A percentile compares a stretch with the other conserved stretches of the same genome.
These are phyloP conservation scores for Alloplasta piceator DNA, from an alignment of 2,888 invertebrate genomes.

Conservation along the genomic window DNA sequence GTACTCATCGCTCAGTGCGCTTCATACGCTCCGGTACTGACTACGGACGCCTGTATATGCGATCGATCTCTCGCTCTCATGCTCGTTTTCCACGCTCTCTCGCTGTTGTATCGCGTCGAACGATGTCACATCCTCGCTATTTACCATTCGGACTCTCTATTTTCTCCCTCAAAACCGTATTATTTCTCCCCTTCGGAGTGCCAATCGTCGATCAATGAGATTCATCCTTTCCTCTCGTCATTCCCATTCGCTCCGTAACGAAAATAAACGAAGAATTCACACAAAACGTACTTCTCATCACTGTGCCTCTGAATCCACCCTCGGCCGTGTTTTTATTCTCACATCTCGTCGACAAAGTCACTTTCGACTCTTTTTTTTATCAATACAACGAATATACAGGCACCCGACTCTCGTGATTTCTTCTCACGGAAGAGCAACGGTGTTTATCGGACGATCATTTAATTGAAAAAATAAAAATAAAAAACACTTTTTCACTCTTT, in stretches of 20 bases:
- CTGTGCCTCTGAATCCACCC: background rate
- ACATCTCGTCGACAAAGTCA: background rate
- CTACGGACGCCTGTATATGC: background rate
- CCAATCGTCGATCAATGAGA: no score
- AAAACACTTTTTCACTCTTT: no score
- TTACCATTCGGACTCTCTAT: background rate
- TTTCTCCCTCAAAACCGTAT: background rate
- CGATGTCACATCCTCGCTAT: slow-evolving; percentile 14
- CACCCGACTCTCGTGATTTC: background rate
- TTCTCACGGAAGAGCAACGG: no score
- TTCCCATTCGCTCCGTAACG: background rate
- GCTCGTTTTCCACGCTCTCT: slow-evolving; percentile 22
- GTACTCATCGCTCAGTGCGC: no score
- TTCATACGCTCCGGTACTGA: no score
- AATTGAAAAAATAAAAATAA: background rate
- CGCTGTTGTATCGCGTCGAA: slow-evolving; percentile 15
- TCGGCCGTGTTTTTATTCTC: no score
- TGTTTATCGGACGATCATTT: background rate
- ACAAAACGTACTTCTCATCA: background rate
- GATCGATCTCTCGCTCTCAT: slow-evolving; percentile 61
- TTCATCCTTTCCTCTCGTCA: background rate
- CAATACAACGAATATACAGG: background rate
- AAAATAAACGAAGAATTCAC: background rate
- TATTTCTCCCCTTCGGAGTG: no score
- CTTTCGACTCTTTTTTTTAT: background rate